These are phyloP conservation scores for Drosophila sturtevanti DNA, from an alignment of 1,140 invertebrate genomes.

Conservation along the genomic window DNA sequence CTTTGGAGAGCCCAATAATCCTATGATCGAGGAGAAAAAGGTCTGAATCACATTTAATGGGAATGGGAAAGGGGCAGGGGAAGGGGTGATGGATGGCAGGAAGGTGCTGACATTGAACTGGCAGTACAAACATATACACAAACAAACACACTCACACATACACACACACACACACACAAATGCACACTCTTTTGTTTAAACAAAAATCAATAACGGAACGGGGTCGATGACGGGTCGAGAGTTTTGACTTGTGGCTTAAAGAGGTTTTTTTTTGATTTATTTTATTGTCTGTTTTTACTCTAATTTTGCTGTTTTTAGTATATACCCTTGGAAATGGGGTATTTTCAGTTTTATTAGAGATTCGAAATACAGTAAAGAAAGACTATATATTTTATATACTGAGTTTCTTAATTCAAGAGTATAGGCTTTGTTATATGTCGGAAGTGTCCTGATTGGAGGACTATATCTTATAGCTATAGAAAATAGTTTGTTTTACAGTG, in stretches of 20 bases:
- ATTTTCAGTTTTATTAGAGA: too few relatives aligned
- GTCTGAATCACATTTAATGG: conserved; percentile 81
- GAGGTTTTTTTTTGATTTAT: neutral
- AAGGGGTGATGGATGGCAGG: neutral
- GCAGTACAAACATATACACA: neutral
- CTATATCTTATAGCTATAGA: too few relatives aligned
- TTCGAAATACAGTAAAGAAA: too few relatives aligned
- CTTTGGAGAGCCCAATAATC: conserved; percentile 91
- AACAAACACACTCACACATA: neutral
- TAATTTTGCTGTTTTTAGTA: too few relatives aligned
- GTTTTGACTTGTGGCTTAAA: neutral
- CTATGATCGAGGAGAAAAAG: conserved; percentile 93
- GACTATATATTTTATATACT: too few relatives aligned
- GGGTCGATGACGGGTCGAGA: conserved; percentile 47
- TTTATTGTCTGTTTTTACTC: neutral
- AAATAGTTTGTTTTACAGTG: too few relatives aligned
- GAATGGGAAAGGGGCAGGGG: neutral
- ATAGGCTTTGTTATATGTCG: too few relatives aligned
- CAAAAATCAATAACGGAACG: conserved; percentile 45
- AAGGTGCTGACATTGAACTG: conserved; percentile 44
- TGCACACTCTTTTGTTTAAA: neutral
- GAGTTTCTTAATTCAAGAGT: too few relatives aligned
- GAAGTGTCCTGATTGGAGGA: too few relatives aligned
- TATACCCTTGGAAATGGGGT: too few relatives aligned
- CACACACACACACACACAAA: neutral